These are phyloP conservation scores for Plecotus auritus DNA, from an alignment of 2,113 vertebrate species.

Conservation along the genomic window DNA sequence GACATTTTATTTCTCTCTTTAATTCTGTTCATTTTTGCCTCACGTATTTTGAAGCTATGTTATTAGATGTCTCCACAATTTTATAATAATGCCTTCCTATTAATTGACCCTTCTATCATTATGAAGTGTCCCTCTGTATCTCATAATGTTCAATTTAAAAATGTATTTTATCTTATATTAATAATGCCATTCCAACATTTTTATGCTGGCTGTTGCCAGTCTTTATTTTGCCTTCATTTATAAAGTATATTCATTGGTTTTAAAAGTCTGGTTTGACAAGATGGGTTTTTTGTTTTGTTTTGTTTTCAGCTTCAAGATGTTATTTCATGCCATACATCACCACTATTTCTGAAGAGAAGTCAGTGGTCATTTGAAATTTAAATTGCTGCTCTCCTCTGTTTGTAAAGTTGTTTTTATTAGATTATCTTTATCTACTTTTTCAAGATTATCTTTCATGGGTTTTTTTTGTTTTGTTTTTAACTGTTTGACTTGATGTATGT, in stretches of 20 bases:
- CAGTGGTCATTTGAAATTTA: not conserved
- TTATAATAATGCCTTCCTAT: not conserved
- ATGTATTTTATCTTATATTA: not conserved
- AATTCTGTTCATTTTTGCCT: not conserved
- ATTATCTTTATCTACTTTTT: not conserved
- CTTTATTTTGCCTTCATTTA: not conserved
- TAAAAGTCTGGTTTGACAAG: not conserved
- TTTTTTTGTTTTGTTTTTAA: not conserved
- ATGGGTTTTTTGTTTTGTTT: not conserved
- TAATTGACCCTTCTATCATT: not conserved
- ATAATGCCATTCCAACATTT: not conserved
- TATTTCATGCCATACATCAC: not conserved
- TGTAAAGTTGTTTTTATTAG: not conserved
- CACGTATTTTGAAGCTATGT: not conserved
- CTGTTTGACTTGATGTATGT: not conserved
- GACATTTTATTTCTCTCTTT: not conserved
- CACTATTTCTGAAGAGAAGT: not conserved
- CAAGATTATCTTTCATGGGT: not conserved
- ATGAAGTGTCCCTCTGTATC: too few relatives aligned
- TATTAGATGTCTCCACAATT: not conserved
- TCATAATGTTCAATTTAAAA: not conserved
- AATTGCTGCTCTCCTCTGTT: not conserved
- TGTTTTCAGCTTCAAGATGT: not conserved
- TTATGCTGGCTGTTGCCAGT: not conserved
- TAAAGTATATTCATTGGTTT: not conserved